Percentiles rank a stretch among this genome's conserved stretches.
Evolutionary conservation across 1,140 invertebrate species (phyloP).

Genomic region (Drosophila bipectinata): DNA sequence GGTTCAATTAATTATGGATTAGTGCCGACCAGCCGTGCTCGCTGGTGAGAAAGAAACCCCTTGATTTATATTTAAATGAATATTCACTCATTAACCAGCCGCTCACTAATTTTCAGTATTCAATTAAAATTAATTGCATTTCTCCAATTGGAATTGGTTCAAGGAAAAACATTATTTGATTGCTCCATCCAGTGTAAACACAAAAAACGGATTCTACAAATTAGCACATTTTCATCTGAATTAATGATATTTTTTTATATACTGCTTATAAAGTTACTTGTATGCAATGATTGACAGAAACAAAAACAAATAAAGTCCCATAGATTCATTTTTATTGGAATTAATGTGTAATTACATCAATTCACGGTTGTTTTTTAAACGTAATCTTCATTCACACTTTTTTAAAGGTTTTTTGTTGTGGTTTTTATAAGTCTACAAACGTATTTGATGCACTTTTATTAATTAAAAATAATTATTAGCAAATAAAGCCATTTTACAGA

Average conservation of each 20-base stretch:
- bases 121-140: conserved; percentile 56
- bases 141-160: conserved; percentile 24
- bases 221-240: conserved; percentile 31
- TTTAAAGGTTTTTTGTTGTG: not conserved
- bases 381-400: not conserved
- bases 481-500: no score
- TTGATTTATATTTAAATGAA: conserved; percentile 52
- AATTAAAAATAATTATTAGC: no score
- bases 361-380: not conserved
- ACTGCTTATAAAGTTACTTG: not conserved
- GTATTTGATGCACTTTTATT: no score
- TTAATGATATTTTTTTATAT: conserved; percentile 13
- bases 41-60: conserved; percentile 14
- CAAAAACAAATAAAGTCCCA: conserved; percentile 7
- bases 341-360: conserved; percentile 1
- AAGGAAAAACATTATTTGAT: conserved; percentile 17
- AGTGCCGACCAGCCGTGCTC: conserved; percentile 20
- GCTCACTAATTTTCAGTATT: conserved; percentile 43
- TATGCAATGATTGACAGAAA: conserved; percentile 14
- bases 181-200: not conserved
- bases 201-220: conserved; percentile 25
- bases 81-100: conserved; percentile 40
- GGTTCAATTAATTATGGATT: conserved; percentile 53
- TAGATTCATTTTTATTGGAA: not conserved
- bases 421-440: not conserved